Percentiles rank a stretch among this genome's conserved stretches.
phyloP scores from a whole-genome alignment of 2,888 invertebrate genomes.

The Dolichomitus sp. region DNA sequence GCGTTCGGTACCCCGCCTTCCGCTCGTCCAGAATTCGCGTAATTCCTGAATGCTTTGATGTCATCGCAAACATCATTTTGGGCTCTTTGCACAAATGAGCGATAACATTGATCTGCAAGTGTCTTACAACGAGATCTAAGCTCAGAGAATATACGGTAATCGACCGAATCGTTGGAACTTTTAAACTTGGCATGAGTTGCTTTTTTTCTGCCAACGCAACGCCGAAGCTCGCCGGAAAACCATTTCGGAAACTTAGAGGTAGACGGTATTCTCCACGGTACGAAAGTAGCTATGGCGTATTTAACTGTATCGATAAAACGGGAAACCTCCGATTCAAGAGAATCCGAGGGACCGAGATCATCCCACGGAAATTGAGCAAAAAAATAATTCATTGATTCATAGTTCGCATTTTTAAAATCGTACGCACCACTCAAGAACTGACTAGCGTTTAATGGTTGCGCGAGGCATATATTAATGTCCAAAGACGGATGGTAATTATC shows the following conservation, averaged over 20 bases:
- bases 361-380: neutral
- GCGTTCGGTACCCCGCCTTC: neutral
- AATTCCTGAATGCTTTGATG: neutral
- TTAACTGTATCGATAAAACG: neutral
- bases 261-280: neutral
- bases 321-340: neutral
- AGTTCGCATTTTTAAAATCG: neutral
- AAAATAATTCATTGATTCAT: slow-evolving; percentile 5
- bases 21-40: neutral
- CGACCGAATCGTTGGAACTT: neutral
- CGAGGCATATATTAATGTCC: neutral
- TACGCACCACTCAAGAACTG: neutral
- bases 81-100: neutral
- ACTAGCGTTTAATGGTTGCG: neutral
- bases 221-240: neutral
- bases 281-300: neutral
- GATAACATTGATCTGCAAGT: neutral
- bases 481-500: neutral
- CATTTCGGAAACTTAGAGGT: slow-evolving; percentile 3
- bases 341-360: no score
- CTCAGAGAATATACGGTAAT: neutral
- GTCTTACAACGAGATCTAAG: neutral
- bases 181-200: neutral
- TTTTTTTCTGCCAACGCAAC: neutral
- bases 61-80: neutral